These are phyloP conservation scores for Ennomos fuscantarius DNA, from an alignment of 2,888 invertebrate genomes.

Conservation along the genomic window DNA sequence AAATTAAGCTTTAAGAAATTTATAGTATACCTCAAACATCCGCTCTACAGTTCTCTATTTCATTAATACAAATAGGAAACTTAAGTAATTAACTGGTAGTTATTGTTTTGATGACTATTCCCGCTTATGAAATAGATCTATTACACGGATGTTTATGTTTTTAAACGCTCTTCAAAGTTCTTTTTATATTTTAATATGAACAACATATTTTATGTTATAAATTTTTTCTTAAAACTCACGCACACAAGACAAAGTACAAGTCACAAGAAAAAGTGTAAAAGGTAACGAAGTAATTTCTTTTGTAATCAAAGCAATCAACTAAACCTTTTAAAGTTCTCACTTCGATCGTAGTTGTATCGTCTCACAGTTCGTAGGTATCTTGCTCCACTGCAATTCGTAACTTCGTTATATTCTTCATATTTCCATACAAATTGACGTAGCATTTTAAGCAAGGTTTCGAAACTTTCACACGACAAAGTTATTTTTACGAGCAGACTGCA, in stretches of 20 bases:
- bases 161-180: too few relatives aligned
- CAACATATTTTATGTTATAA: too few relatives aligned
- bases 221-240: too few relatives aligned
- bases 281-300: too few relatives aligned
- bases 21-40: slow-evolving; percentile 11
- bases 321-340: slow-evolving; percentile 2
- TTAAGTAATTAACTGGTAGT: slow-evolving; percentile 10
- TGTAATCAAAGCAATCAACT: neutral
- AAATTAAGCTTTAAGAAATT: slow-evolving; percentile 18
- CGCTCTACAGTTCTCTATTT: slow-evolving; percentile 5
- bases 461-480: slow-evolving; percentile 37
- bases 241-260: too few relatives aligned
- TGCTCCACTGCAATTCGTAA: slow-evolving; percentile 29
- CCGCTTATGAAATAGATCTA: neutral
- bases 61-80: slow-evolving; percentile 16
- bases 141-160: too few relatives aligned
- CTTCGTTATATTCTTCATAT: slow-evolving; percentile 27
- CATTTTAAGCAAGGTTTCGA: slow-evolving; percentile 23
- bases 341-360: slow-evolving; percentile 13
- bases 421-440: slow-evolving; percentile 30
- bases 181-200: too few relatives aligned
- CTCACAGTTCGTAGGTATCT: slow-evolving; percentile 1
- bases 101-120: neutral
- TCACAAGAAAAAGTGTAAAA: too few relatives aligned
- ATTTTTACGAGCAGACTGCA: slow-evolving; percentile 47